Base-by-base conservation (phyloP, 2,113 vertebrate genomes). In the Ellobius talpinus region DNA sequence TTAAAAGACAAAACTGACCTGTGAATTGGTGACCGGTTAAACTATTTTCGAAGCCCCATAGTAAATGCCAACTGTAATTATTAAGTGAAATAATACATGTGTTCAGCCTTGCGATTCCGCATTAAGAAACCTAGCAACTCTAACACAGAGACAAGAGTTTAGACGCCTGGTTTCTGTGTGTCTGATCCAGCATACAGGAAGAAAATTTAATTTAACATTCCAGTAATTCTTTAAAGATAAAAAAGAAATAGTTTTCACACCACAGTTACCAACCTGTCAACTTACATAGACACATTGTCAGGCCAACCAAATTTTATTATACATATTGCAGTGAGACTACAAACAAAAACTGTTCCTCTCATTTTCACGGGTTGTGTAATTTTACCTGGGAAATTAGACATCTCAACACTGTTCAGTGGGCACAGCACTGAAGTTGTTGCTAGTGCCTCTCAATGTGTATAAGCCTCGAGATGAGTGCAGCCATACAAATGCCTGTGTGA, bases 141-240 rank as follows among this genome's bases (percentile, higher is more conserved):
- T 26, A 72, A 76, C 79, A 0, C 33, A 91, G 33, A 84, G 33
- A 92, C 24, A 45, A 26, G 65, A 95, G 93, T 13, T 33, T 89
- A 85, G 58, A 72, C 74, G 45, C 89, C 87, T 85, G 14, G 66
- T 90, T 97, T 97, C 50, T 96, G 13, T 79, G 90, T 87, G 58
- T 90, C 70, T 70, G 66, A 79, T 93, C 47, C 45, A 94, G 96
- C 93, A 88, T 94, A 88, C 93, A 96, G 96, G 91, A 97, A 95
- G 93, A 96, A 92, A 97, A 95, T 97, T 97, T 93, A 97, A 97
- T 98, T 98, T 97, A 98, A 96, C 33, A 68, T 96, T 70, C 85
- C 96, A 95, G 81, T 98, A 97, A 95, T 97, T 97, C 95, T 84
- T 93, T 96, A 96, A 95, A 96, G 95, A 97, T 97, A 94, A 96